Evolutionary conservation across 2,113 vertebrate genomes (phyloP).

Genomic region (Nymphicus hollandicus): DNA sequence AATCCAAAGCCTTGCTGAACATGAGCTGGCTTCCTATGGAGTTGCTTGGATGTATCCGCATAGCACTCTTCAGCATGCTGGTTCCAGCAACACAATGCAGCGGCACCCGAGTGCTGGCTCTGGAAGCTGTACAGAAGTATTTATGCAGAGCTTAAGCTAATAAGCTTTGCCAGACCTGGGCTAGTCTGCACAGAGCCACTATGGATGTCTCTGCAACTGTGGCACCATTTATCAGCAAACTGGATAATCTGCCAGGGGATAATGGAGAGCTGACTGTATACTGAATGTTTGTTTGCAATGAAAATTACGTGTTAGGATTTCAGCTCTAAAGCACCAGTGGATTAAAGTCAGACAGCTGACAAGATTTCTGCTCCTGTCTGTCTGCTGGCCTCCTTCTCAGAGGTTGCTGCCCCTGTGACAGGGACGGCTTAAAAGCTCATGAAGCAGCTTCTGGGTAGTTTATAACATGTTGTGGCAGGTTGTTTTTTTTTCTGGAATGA

Average conservation of each 20-base stretch:
- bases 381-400: not conserved
- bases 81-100: not conserved
- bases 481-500: not conserved
- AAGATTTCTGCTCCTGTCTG: constrained; percentile 32
- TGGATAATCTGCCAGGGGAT: constrained; percentile 50
- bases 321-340: constrained; percentile 14
- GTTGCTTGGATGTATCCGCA: not conserved
- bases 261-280: constrained; percentile 49
- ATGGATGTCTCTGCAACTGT: constrained; percentile 21
- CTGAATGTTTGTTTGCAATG: constrained; percentile 19
- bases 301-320: constrained; percentile 38
- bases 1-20: not conserved
- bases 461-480: not conserved
- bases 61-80: not conserved
- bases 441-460: constrained; percentile 11
- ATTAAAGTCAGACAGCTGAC: constrained; percentile 47
- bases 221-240: constrained; percentile 50
- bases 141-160: constrained; percentile 54
- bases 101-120: not conserved
- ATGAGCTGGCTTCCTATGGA: not conserved
- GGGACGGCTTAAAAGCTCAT: constrained; percentile 21
- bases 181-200: constrained; percentile 27
- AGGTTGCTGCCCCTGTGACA: not conserved
- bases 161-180: constrained; percentile 48
- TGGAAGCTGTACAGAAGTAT: constrained; percentile 24